Conservation (phyloP, 2,797 vertebrate genomes). For the Carcharodon carcharias region DNA sequence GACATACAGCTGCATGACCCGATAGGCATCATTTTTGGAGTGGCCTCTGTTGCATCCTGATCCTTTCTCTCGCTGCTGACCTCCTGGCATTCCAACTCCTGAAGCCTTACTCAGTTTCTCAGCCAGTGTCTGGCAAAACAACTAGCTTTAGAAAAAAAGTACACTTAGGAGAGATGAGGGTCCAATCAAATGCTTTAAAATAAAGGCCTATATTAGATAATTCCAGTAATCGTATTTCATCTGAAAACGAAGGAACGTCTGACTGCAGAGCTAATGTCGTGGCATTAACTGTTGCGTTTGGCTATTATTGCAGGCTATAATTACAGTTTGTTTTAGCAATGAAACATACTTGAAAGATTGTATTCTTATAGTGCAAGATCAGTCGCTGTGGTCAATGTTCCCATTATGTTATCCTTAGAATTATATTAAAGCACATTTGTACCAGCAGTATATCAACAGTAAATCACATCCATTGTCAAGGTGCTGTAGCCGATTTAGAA, state of each 20-base stretch:
- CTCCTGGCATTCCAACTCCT: too few species aligned
- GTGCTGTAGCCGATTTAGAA: not conserved
- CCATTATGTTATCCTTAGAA: not conserved
- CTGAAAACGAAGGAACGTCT: not conserved
- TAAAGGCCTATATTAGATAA: not conserved
- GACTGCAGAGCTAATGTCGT: not conserved
- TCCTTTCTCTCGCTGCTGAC: too few species aligned
- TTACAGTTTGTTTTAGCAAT: not conserved
- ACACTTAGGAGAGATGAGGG: not conserved
- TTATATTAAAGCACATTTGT: too few species aligned
- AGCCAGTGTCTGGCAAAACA: not conserved
- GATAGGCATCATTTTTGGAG: too few species aligned
- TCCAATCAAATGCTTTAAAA: not conserved
- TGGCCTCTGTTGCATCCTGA: too few species aligned
- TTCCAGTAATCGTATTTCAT: not conserved
- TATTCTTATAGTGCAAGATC: not conserved
- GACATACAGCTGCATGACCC: too few species aligned
- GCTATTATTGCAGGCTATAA: not conserved
- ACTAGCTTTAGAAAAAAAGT: not conserved
- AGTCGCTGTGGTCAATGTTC: not conserved
- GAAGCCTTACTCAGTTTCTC: too few species aligned
- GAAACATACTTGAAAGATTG: not conserved
- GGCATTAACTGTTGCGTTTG: not conserved
- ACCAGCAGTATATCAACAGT: not conserved
- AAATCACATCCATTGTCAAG: not conserved